Evolutionary conservation across 2,113 vertebrate genomes (phyloP).

Genomic region (Columba janthina): DNA sequence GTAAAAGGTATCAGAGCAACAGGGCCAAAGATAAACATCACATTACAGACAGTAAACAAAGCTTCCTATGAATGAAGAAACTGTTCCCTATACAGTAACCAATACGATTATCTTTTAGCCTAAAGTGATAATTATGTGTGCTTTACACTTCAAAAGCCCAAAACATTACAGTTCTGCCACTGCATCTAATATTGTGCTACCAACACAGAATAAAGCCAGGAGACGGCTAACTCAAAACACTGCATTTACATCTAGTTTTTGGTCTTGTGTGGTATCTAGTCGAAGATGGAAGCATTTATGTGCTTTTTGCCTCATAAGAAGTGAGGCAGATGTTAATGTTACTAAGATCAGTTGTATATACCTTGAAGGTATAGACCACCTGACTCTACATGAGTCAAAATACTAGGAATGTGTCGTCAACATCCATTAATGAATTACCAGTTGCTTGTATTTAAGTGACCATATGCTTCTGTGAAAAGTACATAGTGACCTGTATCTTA

Average conservation of each 20-base stretch:
- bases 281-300: neutral
- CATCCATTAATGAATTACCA: constrained; percentile 28
- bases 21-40: constrained; percentile 7
- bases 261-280: constrained; percentile 31
- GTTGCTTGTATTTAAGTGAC: neutral
- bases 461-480: constrained; percentile 18
- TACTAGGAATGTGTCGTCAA: neutral
- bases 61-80: constrained; percentile 4
- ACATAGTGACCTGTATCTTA: neutral
- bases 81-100: constrained; percentile 19
- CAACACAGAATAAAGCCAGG: neutral
- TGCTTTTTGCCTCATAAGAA: constrained; percentile 51
- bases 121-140: neutral
- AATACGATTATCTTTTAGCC: neutral
- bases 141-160: constrained; percentile 17
- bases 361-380: constrained; percentile 44
- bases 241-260: neutral
- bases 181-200: neutral
- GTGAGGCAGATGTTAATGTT: constrained; percentile 37
- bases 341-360: constrained; percentile 17
- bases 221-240: neutral
- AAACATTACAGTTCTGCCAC: neutral
- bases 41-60: constrained; percentile 52
- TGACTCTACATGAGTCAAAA: constrained; percentile 54
- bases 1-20: neutral